phyloP scores from a whole-genome alignment of 2,113 vertebrate genomes.

The Paradisaea rubra region DNA sequence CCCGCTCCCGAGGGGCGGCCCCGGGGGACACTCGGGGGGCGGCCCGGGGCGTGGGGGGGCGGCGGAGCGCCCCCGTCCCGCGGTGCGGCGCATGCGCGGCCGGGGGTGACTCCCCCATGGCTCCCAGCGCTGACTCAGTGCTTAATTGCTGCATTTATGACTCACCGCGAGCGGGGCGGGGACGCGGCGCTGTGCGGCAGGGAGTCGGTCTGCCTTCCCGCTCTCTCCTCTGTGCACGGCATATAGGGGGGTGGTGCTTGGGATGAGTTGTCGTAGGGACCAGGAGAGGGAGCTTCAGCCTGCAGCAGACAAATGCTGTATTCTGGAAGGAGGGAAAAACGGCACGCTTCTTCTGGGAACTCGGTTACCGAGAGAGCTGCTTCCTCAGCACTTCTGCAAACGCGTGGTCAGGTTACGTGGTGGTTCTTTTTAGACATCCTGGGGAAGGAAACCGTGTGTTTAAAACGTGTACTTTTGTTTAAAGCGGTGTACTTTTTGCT shows the following conservation, averaged over 20 bases:
- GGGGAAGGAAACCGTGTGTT: neutral
- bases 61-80: too few species aligned
- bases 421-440: neutral
- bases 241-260: neutral
- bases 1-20: neutral
- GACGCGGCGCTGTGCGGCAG: neutral
- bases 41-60: neutral
- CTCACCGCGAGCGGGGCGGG: constrained; percentile 56
- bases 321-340: neutral
- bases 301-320: neutral
- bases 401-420: neutral
- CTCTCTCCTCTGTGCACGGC: neutral
- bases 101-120: neutral
- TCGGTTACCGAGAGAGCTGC: neutral
- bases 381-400: neutral
- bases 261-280: neutral
- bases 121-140: constrained; percentile 55
- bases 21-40: neutral
- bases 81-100: constrained; percentile 51
- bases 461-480: neutral
- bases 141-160: constrained; percentile 69
- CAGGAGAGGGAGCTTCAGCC: constrained; percentile 55
- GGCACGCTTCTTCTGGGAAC: neutral
- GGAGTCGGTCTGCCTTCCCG: neutral
- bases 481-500: neutral